phyloP scores from a whole-genome alignment of 1,140 invertebrate species.

The Diorhabda sublineata region DNA sequence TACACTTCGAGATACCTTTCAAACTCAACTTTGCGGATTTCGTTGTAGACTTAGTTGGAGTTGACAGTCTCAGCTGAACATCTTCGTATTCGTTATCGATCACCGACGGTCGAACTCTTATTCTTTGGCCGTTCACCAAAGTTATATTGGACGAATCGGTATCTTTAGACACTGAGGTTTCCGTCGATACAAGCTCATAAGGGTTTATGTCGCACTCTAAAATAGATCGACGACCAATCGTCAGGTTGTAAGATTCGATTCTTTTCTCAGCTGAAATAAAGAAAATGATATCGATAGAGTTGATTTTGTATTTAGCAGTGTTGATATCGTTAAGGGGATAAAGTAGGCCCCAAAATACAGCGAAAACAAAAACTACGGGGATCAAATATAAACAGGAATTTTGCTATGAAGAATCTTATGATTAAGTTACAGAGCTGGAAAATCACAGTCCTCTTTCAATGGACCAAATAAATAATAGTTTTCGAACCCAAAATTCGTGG shows the following conservation, averaged over 20 bases:
- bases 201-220: conserved; percentile 81
- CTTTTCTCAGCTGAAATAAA: conserved; percentile 19
- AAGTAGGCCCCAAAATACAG: too few relatives aligned
- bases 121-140: conserved; percentile 41
- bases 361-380: too few relatives aligned
- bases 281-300: too few relatives aligned
- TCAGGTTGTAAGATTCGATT: conserved; percentile 23
- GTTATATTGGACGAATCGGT: conserved; percentile 31
- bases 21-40: conserved; percentile 7
- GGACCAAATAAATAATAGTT: too few relatives aligned
- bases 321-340: too few relatives aligned
- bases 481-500: too few relatives aligned
- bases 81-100: conserved; percentile 42
- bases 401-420: too few relatives aligned
- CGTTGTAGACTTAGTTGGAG: conserved; percentile 6
- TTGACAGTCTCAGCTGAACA: conserved; percentile 29
- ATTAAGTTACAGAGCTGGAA: too few relatives aligned
- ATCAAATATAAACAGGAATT: too few relatives aligned
- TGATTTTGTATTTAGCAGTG: too few relatives aligned
- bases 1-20: neutral
- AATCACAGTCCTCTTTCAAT: too few relatives aligned
- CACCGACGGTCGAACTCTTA: conserved; percentile 35
- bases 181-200: conserved; percentile 68
- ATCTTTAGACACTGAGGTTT: conserved; percentile 26
- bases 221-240: conserved; percentile 60